These are phyloP conservation scores for Procavia capensis DNA, from an alignment of 2,113 vertebrate genomes.

Conservation along the genomic window DNA sequence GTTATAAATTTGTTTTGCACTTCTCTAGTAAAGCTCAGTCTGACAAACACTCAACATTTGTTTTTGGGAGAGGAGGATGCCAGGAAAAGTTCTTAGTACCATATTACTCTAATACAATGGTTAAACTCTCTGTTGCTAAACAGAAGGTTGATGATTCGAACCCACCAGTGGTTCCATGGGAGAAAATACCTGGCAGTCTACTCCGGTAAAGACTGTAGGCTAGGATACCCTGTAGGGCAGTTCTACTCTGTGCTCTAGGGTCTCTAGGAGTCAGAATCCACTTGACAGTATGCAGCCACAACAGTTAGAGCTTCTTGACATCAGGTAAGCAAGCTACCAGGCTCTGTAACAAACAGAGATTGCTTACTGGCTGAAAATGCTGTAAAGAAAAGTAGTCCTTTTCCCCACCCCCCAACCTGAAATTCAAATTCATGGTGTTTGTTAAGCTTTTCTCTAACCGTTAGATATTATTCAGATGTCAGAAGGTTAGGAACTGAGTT, in stretches of 20 bases:
- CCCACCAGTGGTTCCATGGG: background rate
- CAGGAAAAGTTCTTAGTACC: background rate
- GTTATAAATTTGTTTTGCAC: background rate
- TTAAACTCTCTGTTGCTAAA: too few species aligned
- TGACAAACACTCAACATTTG: background rate
- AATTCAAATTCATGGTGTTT: conserved; percentile 2
- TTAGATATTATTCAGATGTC: background rate
- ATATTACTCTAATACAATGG: background rate
- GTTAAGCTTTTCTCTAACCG: conserved; percentile 23
- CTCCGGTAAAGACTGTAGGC: background rate
- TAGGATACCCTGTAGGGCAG: background rate
- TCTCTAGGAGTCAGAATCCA: background rate
- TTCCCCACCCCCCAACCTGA: background rate
- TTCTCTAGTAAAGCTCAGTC: background rate
- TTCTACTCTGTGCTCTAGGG: background rate
- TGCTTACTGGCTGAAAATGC: background rate
- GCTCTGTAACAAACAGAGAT: background rate
- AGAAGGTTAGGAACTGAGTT: background rate
- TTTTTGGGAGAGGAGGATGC: background rate
- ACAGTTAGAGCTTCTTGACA: background rate
- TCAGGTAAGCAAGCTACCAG: conserved; percentile 12
- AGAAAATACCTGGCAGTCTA: background rate
- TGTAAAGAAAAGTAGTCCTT: background rate
- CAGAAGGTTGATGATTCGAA: background rate
- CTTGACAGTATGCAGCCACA: background rate